Base-by-base conservation (phyloP, 1,140 invertebrate species). In the Sycobia sp. region DNA sequence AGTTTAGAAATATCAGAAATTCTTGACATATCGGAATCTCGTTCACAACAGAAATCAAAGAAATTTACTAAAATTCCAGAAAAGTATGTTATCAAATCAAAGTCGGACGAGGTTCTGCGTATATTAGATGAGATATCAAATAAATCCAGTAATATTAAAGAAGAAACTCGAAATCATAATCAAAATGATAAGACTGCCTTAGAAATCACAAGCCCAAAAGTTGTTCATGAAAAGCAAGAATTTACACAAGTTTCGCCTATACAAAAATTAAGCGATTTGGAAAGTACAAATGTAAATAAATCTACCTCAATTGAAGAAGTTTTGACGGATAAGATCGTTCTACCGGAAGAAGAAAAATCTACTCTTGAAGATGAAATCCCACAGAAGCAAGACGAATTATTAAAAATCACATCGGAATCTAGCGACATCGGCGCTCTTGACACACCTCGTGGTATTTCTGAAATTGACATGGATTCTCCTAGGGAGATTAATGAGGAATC, bases 1-100 rank as follows among this genome's bases (percentile, higher is more conserved):
- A 80, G 78, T 49, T 68, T 80, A 7, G 79, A 82, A 64, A 74
- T 81, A 0, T 80, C 78, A 3, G 76, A 80, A 69, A 82, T 82
- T 54, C 70, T 79, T 7, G 77, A 80, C 44, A 74, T 62, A 69
- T 75, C 73, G 8, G 71, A 76, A 41, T 29, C 39, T 0, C 18
- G 34, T 3, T 18, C 34, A 16, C 57, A 60, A 11, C 34, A 69
- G 7, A 74, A 70, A 41, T 57, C 62, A 11, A 67, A 68, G n/a
- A 76, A 74, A 53, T 63, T 65, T 8, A 32, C 34, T 0, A 67
- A 43, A 18, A 58, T 77, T 10, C 61, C 73, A 0, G 73, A 79
- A 22, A 78, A 71, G 27, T 76, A 76, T 49, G 67, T 78, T 44
- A 56, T 61, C 0, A 69, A 67, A 39, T 68, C 73, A 16, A 76